Evolutionary conservation across 30 jellyfish, hydroid and myxozoan species (phyloP).

Genomic region (Phacellophora camtschatica): DNA sequence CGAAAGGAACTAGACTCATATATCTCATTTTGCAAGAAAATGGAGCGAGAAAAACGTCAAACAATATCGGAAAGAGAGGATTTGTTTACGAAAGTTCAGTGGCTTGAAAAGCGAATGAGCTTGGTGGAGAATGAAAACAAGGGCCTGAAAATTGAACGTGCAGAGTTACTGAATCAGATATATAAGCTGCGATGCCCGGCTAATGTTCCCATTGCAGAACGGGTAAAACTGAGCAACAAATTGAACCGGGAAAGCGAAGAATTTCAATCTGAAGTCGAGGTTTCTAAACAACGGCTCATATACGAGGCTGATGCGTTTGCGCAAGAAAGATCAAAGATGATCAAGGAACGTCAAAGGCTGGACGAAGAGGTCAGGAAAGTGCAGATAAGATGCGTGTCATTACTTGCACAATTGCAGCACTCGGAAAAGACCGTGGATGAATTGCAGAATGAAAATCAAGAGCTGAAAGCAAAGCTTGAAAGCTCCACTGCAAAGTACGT

Average conservation of each 20-base stretch:
- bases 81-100: constrained; percentile 85
- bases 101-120: constrained; percentile 89
- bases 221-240: constrained; percentile 42
- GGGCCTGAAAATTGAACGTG: constrained; percentile 87
- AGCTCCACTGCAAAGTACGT: constrained; percentile 48
- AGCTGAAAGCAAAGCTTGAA: constrained; percentile 61
- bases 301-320: constrained; percentile 99
- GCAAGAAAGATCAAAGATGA: constrained; percentile 87
- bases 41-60: constrained; percentile 98
- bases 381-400: constrained; percentile 87
- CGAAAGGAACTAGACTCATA: constrained; percentile 97
- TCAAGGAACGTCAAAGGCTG: constrained; percentile 90
- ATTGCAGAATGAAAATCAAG: constrained; percentile 86
- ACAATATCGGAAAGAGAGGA: constrained; percentile 95
- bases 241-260: constrained; percentile 30
- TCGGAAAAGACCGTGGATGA: constrained; percentile 90
- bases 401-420: constrained; percentile 95
- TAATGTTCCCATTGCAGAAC: constrained; percentile 63
- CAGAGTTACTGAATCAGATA: constrained; percentile 82
- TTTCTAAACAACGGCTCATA: constrained; percentile 75
- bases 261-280: constrained; percentile 80
- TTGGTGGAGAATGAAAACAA: constrained; percentile 87
- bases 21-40: constrained; percentile 88
- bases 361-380: constrained; percentile 96
- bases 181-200: constrained; percentile 90